Conservation (phyloP, 1,140 invertebrate genomes). For the Branchinecta lindahli region DNA sequence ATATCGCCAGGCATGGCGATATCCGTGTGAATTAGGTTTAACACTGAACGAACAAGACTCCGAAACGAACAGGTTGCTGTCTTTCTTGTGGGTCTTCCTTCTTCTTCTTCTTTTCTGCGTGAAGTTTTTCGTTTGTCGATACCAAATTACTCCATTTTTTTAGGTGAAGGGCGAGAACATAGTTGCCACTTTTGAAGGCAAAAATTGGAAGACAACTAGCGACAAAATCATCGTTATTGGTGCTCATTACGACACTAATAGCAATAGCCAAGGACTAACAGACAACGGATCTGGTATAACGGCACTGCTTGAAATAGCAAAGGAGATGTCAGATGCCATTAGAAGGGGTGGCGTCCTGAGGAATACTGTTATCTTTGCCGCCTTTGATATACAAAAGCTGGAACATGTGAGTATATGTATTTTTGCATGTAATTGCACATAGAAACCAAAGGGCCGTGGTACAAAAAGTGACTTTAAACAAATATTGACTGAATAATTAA, state of each 20-base stretch:
- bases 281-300: constrained; percentile 35
- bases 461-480: no score
- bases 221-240: constrained; percentile 32
- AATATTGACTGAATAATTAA: no score
- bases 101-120: no score
- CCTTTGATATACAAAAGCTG: constrained; percentile 19
- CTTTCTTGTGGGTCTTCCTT: no score
- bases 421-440: no score
- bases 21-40: no score
- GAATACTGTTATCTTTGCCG: constrained; percentile 19
- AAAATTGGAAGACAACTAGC: constrained; percentile 26
- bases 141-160: background rate
- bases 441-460: no score
- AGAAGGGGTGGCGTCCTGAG: background rate
- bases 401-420: constrained; percentile 15
- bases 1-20: no score
- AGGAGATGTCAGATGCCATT: constrained; percentile 26
- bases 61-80: no score
- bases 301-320: constrained; percentile 32
- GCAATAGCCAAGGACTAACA: constrained; percentile 27
- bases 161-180: constrained; percentile 29
- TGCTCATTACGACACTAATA: constrained; percentile 34
- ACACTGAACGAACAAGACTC: no score
- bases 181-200: constrained; percentile 31
- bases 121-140: no score